Evolutionary conservation across 2,797 vertebrate genomes (phyloP), one percentile per base, ranked within the genome.

Genomic region (Furcifer pardalis): DNA sequence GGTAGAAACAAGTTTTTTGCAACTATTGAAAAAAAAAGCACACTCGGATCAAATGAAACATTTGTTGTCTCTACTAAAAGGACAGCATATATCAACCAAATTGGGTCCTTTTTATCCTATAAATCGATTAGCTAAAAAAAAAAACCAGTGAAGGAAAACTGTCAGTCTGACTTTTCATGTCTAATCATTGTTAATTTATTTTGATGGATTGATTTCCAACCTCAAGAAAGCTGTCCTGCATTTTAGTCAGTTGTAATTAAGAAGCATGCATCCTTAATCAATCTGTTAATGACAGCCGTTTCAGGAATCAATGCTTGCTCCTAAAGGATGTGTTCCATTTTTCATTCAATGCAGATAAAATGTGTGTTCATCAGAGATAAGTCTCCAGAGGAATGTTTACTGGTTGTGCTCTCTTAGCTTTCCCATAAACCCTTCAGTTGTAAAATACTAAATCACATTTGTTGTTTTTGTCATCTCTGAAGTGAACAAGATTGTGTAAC

Each of bases 251-350:
- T 86, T 88, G 86, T 90, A 92, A 92, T 93, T 94, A 93, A 90
- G 86, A 92, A 90, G 65, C 77, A 84, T 90, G 35, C 19, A 86
- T 91, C 91, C 78, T 92, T 92, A 91, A 92, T 90, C 78, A 77
- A 83, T 77, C 77, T 86, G 30, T 79, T 89, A 89, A 83, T 83
- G 88, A 73, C 77, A 89, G 37, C 82, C 80, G 65, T 42, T 91
- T 84, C 81, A 88, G 81, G 90, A 90, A 93, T 94, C 88, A 89
- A 92, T 93, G 91, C 78, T 59, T 63, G 15, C 66, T 94, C 83
- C 89, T 93, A 93, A 92, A 90, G 69, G 86, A 77, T 88, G 59
- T 23, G 49, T 72, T 81, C 62, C 88, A 52, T 91, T 90, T 91
- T 69, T 81, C 88, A 83, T 87, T 90, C 1, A 0, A 37, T 62